A percentile compares a stretch with the other conserved stretches of the same genome.
Conservation (phyloP, 1,140 invertebrate genomes). For the Drosophila sulfurigaster region DNA sequence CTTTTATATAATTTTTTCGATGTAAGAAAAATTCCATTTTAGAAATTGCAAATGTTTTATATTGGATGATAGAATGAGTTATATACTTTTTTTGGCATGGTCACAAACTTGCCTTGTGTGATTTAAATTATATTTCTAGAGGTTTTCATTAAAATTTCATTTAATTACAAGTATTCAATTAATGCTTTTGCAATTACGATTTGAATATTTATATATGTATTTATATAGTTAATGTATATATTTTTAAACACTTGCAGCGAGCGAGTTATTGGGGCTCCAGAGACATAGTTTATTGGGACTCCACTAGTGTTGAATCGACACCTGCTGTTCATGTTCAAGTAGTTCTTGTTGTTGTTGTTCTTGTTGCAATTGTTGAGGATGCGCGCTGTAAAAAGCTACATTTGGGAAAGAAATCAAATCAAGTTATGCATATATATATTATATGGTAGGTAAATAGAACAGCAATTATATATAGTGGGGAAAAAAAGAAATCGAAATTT, state of each 20-base stretch:
- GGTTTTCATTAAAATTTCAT: conserved; percentile 70
- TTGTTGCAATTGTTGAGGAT: conserved; percentile 56
- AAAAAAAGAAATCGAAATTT: conserved; percentile 49
- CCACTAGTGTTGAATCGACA: conserved; percentile 44
- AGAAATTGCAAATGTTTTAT: conserved; percentile 4
- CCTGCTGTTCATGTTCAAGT: conserved; percentile 44
- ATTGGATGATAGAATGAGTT: conserved; percentile 6
- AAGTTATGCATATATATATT: conserved; percentile 72
- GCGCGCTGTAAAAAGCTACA: conserved; percentile 76
- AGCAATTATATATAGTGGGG: conserved; percentile 52
- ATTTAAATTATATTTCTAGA: conserved; percentile 72
- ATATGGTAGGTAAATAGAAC: conserved; percentile 62
- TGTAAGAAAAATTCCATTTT: conserved; percentile 3
- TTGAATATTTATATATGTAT: conserved; percentile 53
- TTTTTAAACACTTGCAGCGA: conserved; percentile 58
- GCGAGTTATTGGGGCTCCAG: conserved; percentile 59
- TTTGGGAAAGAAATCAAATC: conserved; percentile 82
- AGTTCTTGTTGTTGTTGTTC: conserved; percentile 55
- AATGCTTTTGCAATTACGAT: conserved; percentile 56
- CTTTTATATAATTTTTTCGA: conserved; percentile 1
- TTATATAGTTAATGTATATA: conserved; percentile 24
- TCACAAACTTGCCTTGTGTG: conserved; percentile 75
- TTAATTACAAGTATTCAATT: conserved; percentile 70
- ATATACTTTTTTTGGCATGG: conserved; percentile 55
- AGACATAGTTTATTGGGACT: conserved; percentile 31